Percentiles rank a stretch among this genome's conserved stretches.
These are phyloP conservation scores for Equus przewalskii DNA, from an alignment of 2,113 vertebrate genomes.

Conservation along the genomic window DNA sequence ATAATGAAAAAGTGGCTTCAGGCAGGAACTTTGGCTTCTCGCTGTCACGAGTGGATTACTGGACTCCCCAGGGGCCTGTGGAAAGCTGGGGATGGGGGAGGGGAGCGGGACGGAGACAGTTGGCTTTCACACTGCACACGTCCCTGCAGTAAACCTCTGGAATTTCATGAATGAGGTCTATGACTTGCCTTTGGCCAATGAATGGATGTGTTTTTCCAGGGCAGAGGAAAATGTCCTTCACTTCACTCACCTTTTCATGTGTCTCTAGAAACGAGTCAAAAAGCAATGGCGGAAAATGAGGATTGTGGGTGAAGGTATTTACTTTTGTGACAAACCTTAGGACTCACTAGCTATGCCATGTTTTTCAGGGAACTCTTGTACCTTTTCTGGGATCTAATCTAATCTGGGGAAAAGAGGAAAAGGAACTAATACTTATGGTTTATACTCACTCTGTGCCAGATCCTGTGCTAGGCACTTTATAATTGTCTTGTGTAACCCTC, in stretches of 20 bases:
- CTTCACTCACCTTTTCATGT: not conserved
- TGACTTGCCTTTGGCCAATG: slow-evolving; percentile 4
- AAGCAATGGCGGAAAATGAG: not conserved
- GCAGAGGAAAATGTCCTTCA: not conserved
- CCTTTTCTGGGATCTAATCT: not conserved
- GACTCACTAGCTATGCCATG: not conserved
- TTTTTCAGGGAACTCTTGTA: not conserved
- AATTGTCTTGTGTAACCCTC: not conserved
- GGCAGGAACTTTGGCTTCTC: not conserved
- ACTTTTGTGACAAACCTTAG: not conserved
- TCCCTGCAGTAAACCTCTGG: not conserved
- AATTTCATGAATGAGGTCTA: not conserved
- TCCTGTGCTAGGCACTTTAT: not conserved
- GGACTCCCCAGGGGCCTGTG: not conserved
- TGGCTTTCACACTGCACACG: not conserved
- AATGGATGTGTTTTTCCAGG: not conserved
- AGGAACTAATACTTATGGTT: not conserved
- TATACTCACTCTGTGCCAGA: not conserved
- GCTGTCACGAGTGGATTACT: not conserved
- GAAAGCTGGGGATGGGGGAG: not conserved
- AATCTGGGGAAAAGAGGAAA: not conserved
- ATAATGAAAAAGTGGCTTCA: not conserved
- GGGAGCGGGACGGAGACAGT: not conserved
- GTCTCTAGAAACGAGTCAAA: not conserved
- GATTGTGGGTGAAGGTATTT: not conserved